Base-by-base conservation (phyloP, 2,113 vertebrate genomes). In the Sebastes schlegelii region DNA sequence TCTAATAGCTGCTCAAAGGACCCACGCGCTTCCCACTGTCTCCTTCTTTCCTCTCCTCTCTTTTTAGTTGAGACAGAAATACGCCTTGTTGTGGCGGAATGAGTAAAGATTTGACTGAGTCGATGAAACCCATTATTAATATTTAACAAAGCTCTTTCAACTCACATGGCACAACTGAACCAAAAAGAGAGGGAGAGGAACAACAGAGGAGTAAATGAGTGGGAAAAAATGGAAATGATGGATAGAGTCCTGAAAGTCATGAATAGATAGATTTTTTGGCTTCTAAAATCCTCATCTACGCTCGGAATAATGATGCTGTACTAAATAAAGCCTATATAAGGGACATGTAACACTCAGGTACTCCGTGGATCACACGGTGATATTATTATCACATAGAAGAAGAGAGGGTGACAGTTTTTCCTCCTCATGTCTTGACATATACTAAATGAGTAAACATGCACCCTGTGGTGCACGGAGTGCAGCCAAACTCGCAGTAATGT, bases 141-240 rank as follows among this genome's bases (percentile, higher is more conserved):
- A 87, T 82, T 88, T 85, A 58, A 86, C 87, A 77, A 61, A 74
- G 77, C 83, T 88, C 51, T 88, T 89, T 76, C 84, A 89, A 90
- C 60, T 80, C 80, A 80, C 87, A 86, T 77, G 80, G 46, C 75
- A 60, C 72, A 61, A 21, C 76, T 80, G 82, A 84, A 80, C 55
- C 52, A 51, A 62, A 34, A 83, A 14, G 23, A 60, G 69, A 77
- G 19, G 21, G 51, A 77, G 57, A 45, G 4, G 67, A 83, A 69
- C 57, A 79, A 78, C n/a, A 68, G 79, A 79, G 67, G 57, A 49
- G 63, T 70, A 79, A 91, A 83, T 74, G 63, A 89, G 76, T 40
- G 68, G 19, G 17, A 11, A 63, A 40, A 42, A 69, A 75, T 43
- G 10, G 58, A 62, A 9, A 19, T 45, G 55, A 55, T 4, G 4